Percentiles rank a stretch among this genome's conserved stretches.
These are phyloP conservation scores for Metopolophium dirhodum DNA, from an alignment of 1,140 invertebrate species.

Conservation along the genomic window DNA sequence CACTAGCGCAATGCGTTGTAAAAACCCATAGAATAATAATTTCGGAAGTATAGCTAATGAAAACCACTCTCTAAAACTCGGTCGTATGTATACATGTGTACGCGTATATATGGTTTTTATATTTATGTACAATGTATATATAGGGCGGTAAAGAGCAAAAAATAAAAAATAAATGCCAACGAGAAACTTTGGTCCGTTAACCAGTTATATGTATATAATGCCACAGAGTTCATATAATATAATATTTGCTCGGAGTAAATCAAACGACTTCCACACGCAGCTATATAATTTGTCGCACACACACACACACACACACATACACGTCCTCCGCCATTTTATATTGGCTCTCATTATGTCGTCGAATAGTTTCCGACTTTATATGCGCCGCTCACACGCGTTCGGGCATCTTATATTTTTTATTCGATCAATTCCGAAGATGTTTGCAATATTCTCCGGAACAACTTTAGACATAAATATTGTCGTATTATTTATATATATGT, in stretches of 20 bases:
- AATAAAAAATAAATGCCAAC: conserved; percentile 3
- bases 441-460: not conserved
- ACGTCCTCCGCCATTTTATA: not conserved
- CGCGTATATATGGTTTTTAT: not conserved
- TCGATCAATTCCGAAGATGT: not conserved
- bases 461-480: conserved; percentile 6
- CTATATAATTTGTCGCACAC: not conserved
- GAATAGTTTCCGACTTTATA: conserved; percentile 27
- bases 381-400: not conserved
- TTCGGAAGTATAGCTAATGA: conserved; percentile 41
- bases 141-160: not conserved
- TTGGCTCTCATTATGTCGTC: not conserved
- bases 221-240: not conserved
- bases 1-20: conserved; percentile 12
- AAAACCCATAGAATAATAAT: conserved; percentile 31
- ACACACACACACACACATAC: not conserved
- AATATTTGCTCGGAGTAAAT: not conserved
- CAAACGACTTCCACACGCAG: not conserved
- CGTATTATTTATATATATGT: not conserved
- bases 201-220: not conserved
- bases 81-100: not conserved
- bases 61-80: conserved; percentile 6
- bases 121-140: not conserved
- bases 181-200: not conserved
- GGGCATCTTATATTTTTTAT: not conserved